Evolutionary conservation across 2,113 vertebrate species (phyloP), one percentile per base, ranked within the genome.

Genomic region (Piprites chloris): DNA sequence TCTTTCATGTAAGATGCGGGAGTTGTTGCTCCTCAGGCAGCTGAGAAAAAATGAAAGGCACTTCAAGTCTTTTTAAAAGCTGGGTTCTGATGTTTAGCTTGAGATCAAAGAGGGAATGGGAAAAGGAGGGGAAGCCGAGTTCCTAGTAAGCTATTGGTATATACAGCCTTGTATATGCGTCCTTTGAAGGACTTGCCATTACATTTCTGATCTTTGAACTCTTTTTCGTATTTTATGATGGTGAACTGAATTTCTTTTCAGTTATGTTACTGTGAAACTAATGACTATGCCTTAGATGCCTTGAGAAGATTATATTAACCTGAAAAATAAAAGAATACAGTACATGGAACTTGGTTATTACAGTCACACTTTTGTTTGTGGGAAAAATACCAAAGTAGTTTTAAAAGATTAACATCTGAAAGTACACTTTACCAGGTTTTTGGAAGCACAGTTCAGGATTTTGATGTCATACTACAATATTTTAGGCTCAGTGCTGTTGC

Each of bases 41-140:
- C 95, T 6, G 46, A 96, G 76, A 91, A 87, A 96, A 97, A 98
- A 98, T 98, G 97, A 98, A 98, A 98, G 95, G 59, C 94, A 96
- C 93, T 97, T 97, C 87, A 93, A 98, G 81, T 91, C 96, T 95
- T 97, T 98, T 98, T 96, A 98, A 97, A 98, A 98, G 94, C 95
- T 95, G 78, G 78, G 88, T 98, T 97, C 97, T 98, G 96, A 98
- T 97, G 95, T 97, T 98, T 97, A 97, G 97, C 91, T 98, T 74
- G 94, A 98, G 97, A 98, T 98, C 97, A 98, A 98, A 98, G 96
- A 83, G 65, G 90, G 68, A 96, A 78, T 11, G 9, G 28, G 62
- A 65, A 91, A 96, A 96, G 91, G 95, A 97, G 90, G 95, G 92
- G 92, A 96, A 96, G 80, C 22, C 0, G 66, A 90, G 80, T 53